Evolutionary conservation across 1,140 invertebrate genomes (phyloP).

Genomic region (Heliothis subflexa): DNA sequence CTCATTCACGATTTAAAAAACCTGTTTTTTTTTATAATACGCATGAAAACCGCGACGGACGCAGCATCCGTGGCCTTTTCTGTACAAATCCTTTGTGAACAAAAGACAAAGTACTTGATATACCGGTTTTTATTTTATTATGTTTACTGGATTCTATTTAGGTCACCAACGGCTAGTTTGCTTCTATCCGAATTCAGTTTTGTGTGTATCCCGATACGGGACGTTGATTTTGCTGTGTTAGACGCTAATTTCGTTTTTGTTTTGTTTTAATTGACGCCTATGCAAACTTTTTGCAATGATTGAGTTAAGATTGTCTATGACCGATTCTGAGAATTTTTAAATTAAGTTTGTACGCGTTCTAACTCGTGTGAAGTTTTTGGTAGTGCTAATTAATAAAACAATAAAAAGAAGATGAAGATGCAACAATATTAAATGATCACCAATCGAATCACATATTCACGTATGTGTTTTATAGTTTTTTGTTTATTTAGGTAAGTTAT

Average conservation of each 20-base stretch:
- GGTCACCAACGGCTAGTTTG: slow-evolving; percentile 73
- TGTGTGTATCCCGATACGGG: slow-evolving; percentile 37
- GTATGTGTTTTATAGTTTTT: neutral
- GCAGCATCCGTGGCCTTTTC: slow-evolving; percentile 80
- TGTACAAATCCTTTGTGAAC: slow-evolving; percentile 74
- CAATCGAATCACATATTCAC: too few species aligned
- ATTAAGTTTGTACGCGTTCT: too few species aligned
- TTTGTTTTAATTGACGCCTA: neutral
- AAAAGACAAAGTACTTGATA: slow-evolving; percentile 75
- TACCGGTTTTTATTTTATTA: slow-evolving; percentile 75
- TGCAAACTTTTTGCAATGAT: slow-evolving; percentile 9
- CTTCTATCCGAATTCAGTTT: slow-evolving; percentile 54
- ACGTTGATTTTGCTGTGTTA: slow-evolving; percentile 36
- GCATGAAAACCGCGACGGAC: slow-evolving; percentile 60
- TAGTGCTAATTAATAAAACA: too few species aligned
- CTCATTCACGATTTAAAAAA: slow-evolving; percentile 77
- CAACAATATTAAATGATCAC: too few species aligned
- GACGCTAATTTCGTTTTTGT: slow-evolving; percentile 35
- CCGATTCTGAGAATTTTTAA: too few species aligned
- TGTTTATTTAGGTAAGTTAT: neutral
- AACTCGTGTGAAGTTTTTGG: too few species aligned
- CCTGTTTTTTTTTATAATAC: slow-evolving; percentile 67
- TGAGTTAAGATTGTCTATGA: neutral
- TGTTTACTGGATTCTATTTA: slow-evolving; percentile 67
- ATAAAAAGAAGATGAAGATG: too few species aligned